Percentiles rank a stretch among this genome's conserved stretches.
Conservation (phyloP, 2,888 invertebrate genomes). For the Acleris cristana region DNA sequence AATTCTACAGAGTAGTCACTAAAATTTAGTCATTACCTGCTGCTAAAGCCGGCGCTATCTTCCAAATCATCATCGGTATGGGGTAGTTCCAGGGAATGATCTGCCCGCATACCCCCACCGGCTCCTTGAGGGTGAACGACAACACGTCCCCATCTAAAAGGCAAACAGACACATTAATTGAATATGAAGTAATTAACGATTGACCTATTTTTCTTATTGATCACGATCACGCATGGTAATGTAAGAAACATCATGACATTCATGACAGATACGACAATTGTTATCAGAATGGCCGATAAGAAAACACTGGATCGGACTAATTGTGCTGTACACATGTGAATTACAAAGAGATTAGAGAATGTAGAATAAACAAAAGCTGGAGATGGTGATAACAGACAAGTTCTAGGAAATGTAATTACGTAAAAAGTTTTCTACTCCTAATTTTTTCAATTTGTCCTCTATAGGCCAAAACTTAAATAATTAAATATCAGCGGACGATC, state of each 20-base stretch:
- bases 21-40: constrained; percentile 68
- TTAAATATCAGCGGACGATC: too few relatives aligned
- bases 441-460: too few relatives aligned
- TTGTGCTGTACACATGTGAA: constrained; percentile 30
- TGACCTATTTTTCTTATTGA: constrained; percentile 34
- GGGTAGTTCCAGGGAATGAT: constrained; percentile 98
- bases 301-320: constrained; percentile 17
- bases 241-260: constrained; percentile 51
- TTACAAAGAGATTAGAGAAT: constrained; percentile 18
- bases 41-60: constrained; percentile 91
- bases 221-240: constrained; percentile 52
- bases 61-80: constrained; percentile 96
- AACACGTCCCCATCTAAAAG: constrained; percentile 89
- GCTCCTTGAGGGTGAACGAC: constrained; percentile 93
- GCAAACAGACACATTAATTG: constrained; percentile 33
- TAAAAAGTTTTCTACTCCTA: not conserved
- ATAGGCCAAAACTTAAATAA: too few relatives aligned
- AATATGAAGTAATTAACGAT: constrained; percentile 23
- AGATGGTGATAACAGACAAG: constrained; percentile 7
- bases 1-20: too few relatives aligned
- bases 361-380: constrained; percentile 11
- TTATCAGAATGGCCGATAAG: constrained; percentile 41
- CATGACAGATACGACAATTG: constrained; percentile 49
- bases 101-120: constrained; percentile 94
- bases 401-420: not conserved